These are phyloP conservation scores for Cyaniris semiargus DNA, from an alignment of 2,888 invertebrate genomes.

Conservation along the genomic window DNA sequence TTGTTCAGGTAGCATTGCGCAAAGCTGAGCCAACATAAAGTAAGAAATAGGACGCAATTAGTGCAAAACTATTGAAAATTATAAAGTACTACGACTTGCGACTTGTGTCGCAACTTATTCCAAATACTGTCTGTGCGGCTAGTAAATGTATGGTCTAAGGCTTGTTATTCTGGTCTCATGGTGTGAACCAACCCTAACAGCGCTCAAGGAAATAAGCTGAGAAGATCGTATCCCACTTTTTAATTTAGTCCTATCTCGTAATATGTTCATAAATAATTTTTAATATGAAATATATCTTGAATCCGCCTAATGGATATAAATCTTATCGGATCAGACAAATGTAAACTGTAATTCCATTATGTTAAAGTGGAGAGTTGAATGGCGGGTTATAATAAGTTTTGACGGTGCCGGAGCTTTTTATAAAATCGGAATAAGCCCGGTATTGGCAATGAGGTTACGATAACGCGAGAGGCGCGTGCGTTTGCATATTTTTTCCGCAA, in stretches of 20 bases:
- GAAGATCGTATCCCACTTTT: conserved; percentile 21
- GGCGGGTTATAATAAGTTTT: conserved; percentile 29
- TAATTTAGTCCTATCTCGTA: conserved; percentile 5
- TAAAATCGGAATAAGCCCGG: conserved; percentile 48
- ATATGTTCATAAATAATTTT: conserved; percentile 23
- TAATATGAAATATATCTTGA: conserved; percentile 24
- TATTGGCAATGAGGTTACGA: conserved; percentile 57
- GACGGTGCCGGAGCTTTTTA: conserved; percentile 39
- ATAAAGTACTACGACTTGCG: too few relatives aligned
- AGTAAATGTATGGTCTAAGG: too few relatives aligned
- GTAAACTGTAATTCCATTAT: not conserved
- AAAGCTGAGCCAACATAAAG: conserved; percentile 41
- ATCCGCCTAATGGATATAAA: conserved; percentile 23
- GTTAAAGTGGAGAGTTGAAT: not conserved
- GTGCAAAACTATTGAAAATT: not conserved
- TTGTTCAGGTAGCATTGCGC: conserved; percentile 55
- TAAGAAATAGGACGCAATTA: not conserved
- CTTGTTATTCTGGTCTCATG: too few relatives aligned
- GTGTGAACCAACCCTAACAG: not conserved
- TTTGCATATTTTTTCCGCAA: conserved; percentile 60
- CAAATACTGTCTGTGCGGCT: too few relatives aligned
- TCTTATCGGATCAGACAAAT: not conserved
- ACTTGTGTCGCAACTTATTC: too few relatives aligned
- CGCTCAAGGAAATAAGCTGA: not conserved
- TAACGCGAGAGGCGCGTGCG: conserved; percentile 58